These are phyloP conservation scores for Euthynnus affinis DNA, from an alignment of 2,797 vertebrate genomes.

Conservation along the genomic window DNA sequence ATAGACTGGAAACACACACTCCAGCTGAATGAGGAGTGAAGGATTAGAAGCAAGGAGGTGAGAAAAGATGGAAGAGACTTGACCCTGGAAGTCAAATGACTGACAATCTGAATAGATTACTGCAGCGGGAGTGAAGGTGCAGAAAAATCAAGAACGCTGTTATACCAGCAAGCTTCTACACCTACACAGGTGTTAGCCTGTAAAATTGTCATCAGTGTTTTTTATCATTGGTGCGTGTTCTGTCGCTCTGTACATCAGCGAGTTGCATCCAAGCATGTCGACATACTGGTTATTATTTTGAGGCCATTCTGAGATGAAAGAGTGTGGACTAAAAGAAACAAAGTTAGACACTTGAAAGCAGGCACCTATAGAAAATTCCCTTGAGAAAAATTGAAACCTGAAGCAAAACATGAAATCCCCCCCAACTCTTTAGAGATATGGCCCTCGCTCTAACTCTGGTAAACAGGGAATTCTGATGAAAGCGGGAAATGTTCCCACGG, in stretches of 20 bases:
- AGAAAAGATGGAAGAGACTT: neutral
- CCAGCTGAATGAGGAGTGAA: conserved; percentile 22
- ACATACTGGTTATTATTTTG: conserved; percentile 42
- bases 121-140: conserved; percentile 13
- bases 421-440: conserved; percentile 46
- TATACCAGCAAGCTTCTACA: neutral
- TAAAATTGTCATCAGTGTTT: conserved; percentile 1
- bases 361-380: conserved; percentile 59
- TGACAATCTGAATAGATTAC: neutral
- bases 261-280: conserved; percentile 1
- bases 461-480: conserved; percentile 66
- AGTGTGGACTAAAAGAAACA: conserved; percentile 19
- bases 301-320: conserved; percentile 51
- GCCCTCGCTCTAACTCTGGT: conserved; percentile 41
- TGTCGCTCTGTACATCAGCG: neutral
- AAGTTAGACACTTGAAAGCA: conserved; percentile 41
- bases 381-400: conserved; percentile 45
- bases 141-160: conserved; percentile 12
- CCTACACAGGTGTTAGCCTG: neutral
- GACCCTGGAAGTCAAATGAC: neutral
- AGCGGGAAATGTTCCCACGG: conserved; percentile 64
- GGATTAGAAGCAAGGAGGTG: neutral
- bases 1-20: conserved; percentile 56
- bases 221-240: neutral
- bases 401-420: conserved; percentile 56